Evolutionary conservation across 1,140 invertebrate species (phyloP).

Genomic region (Heliconius hermathena): DNA sequence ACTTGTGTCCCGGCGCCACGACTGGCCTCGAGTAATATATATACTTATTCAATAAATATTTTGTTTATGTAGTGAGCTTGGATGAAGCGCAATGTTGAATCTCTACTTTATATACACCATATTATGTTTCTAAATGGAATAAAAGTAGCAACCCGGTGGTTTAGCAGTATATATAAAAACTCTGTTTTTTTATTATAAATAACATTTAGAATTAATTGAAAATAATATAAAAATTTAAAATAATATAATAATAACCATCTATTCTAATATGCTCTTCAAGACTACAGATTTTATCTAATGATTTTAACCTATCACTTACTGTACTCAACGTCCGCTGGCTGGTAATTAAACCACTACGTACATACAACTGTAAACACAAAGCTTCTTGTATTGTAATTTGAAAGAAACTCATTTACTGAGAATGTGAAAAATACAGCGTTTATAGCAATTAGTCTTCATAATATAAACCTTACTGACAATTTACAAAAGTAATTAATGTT

Average conservation of each 20-base stretch:
- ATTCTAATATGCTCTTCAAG: slow-evolving; percentile 28
- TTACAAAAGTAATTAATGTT: slow-evolving; percentile 69
- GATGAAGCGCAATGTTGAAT: neutral
- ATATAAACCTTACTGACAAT: slow-evolving; percentile 58
- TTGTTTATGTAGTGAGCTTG: neutral
- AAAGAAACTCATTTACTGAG: slow-evolving; percentile 68
- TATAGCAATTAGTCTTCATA: slow-evolving; percentile 72
- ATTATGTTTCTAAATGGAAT: neutral
- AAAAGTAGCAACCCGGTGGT: neutral
- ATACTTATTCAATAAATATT: no score
- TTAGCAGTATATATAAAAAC: no score
- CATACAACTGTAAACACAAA: slow-evolving; percentile 75
- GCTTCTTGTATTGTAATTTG: slow-evolving; percentile 67
- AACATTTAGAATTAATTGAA: no score
- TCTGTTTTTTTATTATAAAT: no score
- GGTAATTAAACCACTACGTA: slow-evolving; percentile 65
- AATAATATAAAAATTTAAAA: neutral
- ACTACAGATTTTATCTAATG: slow-evolving; percentile 59
- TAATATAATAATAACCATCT: neutral
- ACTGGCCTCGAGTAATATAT: neutral
- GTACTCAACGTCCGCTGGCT: slow-evolving; percentile 68
- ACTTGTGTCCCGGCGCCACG: no score
- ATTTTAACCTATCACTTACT: slow-evolving; percentile 64
- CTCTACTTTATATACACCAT: neutral
- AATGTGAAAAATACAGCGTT: slow-evolving; percentile 75